Conservation (phyloP, 92 coral and sea anemone genomes). For the Epizoanthus scotinus region DNA sequence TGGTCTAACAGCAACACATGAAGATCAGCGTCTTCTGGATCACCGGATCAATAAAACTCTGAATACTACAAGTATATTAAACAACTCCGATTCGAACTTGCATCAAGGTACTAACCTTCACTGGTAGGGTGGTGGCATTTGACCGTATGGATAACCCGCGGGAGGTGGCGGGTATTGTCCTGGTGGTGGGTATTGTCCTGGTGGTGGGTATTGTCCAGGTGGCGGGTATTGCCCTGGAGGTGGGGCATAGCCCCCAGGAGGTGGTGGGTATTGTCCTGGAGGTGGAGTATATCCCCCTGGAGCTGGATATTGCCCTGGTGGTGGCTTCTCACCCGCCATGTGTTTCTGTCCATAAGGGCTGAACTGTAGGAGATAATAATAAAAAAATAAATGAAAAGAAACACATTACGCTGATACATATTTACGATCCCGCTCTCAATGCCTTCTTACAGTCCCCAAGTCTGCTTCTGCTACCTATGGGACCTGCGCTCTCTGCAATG, state of each 20-base stretch:
- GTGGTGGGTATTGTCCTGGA: slow-evolving; percentile 32
- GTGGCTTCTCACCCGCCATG: slow-evolving; percentile 35
- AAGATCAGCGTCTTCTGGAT: no score
- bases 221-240: slow-evolving; percentile 38
- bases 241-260: slow-evolving; percentile 37
- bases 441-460: no score
- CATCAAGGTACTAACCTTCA: slow-evolving; percentile 10
- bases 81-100: no score
- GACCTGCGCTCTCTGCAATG: no score
- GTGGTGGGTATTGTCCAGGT: slow-evolving; percentile 7
- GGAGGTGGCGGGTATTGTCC: slow-evolving; percentile 51
- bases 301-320: slow-evolving; percentile 25
- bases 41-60: no score
- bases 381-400: no score
- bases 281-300: slow-evolving; percentile 39
- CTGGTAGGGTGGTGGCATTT: slow-evolving; percentile 39
- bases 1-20: no score
- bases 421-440: no score
- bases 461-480: no score
- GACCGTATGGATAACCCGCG: slow-evolving; percentile 41
- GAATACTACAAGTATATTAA: no score
- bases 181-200: slow-evolving; percentile 41
- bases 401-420: no score
- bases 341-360: slow-evolving; percentile 55
- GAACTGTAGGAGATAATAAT: slow-evolving; percentile 38